These are phyloP conservation scores for Apostichopus leukothele DNA, from an alignment of 53 echinoderm and acorn worm species.

Conservation along the genomic window DNA sequence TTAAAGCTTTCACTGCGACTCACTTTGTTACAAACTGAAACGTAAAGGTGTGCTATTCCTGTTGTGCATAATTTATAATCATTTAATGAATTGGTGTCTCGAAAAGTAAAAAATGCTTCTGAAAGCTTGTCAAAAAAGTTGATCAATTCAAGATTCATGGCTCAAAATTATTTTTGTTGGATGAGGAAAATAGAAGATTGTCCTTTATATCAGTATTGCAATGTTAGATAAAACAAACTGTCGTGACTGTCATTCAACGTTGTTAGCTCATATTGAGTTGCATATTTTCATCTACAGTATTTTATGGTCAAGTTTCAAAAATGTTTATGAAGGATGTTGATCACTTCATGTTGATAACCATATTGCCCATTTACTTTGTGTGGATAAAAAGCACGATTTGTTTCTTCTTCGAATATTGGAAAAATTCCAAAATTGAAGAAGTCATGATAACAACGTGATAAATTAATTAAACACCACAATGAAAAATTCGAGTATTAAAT, in stretches of 20 bases:
- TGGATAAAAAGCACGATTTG: no score
- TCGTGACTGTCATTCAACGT: background rate
- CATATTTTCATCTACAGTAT: background rate
- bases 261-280: background rate
- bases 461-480: no score
- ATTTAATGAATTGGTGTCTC: background rate
- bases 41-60: background rate
- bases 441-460: no score
- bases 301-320: no score
- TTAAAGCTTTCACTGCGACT: background rate
- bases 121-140: background rate
- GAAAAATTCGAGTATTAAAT: no score
- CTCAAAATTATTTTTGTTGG: background rate
- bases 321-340: no score
- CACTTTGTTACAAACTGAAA: background rate
- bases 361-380: no score
- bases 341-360: no score
- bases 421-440: no score
- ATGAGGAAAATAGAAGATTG: background rate
- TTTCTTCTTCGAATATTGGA: no score
- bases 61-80: background rate
- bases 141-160: conserved; percentile 1
- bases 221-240: background rate
- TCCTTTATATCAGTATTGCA: no score
- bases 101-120: background rate